Percentiles rank a stretch among this genome's conserved stretches.
Conservation (phyloP, 2,797 vertebrate species). For the Limnodromus scolopaceus region DNA sequence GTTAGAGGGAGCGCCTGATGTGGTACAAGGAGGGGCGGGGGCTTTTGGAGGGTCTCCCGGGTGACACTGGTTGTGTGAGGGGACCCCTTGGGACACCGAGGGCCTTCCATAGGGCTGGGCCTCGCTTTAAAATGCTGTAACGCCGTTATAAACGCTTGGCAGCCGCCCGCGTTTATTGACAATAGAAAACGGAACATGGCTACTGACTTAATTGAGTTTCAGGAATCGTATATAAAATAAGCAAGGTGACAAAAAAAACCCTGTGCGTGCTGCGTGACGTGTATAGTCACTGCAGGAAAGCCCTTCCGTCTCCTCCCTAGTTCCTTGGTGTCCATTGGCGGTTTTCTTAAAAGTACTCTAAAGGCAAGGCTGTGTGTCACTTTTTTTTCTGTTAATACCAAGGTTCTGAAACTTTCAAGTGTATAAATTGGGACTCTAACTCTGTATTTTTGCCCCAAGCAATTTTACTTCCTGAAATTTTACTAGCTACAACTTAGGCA, state of each 20-base stretch:
- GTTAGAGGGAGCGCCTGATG: rapidly evolving
- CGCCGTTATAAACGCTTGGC: rapidly evolving
- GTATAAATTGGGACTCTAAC: background rate
- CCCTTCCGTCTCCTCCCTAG: rapidly evolving
- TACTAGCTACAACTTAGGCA: background rate
- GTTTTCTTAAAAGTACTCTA: background rate
- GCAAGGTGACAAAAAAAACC: background rate
- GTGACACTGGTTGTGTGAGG: rapidly evolving
- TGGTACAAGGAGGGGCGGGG: rapidly evolving
- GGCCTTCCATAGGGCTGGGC: background rate
- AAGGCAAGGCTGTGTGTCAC: background rate
- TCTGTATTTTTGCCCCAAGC: background rate
- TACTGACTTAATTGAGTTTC: rapidly evolving
- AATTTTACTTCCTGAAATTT: background rate
- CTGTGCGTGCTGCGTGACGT: rapidly evolving
- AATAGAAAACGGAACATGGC: rapidly evolving
- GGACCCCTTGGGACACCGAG: background rate
- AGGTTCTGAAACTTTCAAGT: background rate
- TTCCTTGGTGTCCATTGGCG: rapidly evolving
- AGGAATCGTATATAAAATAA: background rate
- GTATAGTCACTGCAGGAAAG: background rate
- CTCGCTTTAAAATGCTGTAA: rapidly evolving
- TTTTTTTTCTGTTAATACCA: background rate
- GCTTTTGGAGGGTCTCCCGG: rapidly evolving
- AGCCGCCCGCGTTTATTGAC: rapidly evolving